phyloP scores from a whole-genome alignment of 2,797 vertebrate genomes.

The Sylvia borin region DNA sequence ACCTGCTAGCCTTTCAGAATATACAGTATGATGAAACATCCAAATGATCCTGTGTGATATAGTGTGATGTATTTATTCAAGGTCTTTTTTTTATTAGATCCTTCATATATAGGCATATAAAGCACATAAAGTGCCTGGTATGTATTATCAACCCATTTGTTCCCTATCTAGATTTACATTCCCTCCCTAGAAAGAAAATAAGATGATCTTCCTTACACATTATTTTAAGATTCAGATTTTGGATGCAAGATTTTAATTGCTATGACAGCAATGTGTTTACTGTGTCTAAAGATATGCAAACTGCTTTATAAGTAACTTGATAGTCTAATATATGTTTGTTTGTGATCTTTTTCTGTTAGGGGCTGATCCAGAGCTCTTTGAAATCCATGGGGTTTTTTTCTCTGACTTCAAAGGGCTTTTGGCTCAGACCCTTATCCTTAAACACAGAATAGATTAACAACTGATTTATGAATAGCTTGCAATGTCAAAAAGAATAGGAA shows the following conservation, averaged over 20 bases:
- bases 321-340: slow-evolving; percentile 16
- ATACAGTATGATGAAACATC: background rate
- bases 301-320: background rate
- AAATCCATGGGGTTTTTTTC: slow-evolving; percentile 1
- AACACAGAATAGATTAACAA: slow-evolving; percentile 58
- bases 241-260: slow-evolving; percentile 10
- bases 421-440: slow-evolving; percentile 44
- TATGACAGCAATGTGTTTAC: slow-evolving; percentile 26
- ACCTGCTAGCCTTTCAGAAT: background rate
- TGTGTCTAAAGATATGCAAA: slow-evolving; percentile 34
- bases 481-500: background rate
- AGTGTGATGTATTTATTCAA: background rate
- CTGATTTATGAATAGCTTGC: slow-evolving; percentile 24
- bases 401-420: slow-evolving; percentile 45
- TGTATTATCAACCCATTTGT: background rate
- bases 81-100: background rate
- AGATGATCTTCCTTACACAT: background rate
- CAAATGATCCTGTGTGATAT: background rate
- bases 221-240: background rate
- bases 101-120: background rate
- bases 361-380: slow-evolving; percentile 36
- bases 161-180: background rate
- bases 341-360: slow-evolving; percentile 39
- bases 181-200: background rate
- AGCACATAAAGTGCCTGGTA: background rate